These are phyloP conservation scores for Bradypodion ventrale DNA, from an alignment of 2,797 vertebrate species.

Conservation along the genomic window DNA sequence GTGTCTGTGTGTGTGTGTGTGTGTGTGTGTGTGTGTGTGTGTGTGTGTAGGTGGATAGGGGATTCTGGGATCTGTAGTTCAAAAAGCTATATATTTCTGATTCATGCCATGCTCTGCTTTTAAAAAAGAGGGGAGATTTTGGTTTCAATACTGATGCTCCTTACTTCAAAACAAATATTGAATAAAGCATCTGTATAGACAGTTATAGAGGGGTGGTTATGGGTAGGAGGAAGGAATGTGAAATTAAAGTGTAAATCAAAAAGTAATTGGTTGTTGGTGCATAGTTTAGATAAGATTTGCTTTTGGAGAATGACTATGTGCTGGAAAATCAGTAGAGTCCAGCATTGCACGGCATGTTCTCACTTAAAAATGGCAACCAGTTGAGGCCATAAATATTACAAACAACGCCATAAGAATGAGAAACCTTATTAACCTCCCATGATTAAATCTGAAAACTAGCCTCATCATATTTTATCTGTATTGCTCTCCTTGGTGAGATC, in stretches of 20 bases:
- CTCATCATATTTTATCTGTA: conserved; percentile 80
- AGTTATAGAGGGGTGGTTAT: neutral
- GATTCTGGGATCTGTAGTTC: too few species aligned
- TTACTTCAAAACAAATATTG: conserved; percentile 73
- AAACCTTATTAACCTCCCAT: conserved; percentile 78
- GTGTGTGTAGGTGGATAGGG: too few species aligned
- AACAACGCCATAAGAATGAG: conserved; percentile 78
- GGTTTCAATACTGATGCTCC: conserved; percentile 42
- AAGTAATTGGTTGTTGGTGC: conserved; percentile 81
- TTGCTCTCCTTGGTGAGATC: conserved; percentile 84
- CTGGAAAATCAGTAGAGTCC: conserved; percentile 76
- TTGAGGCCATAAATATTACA: conserved; percentile 80
- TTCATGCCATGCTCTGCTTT: conserved; percentile 56
- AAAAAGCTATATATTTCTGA: neutral
- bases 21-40: too few species aligned
- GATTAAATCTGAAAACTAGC: conserved; percentile 80
- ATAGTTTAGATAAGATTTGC: conserved; percentile 84
- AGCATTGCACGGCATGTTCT: conserved; percentile 71
- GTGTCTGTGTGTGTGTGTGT: too few species aligned
- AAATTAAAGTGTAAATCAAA: conserved; percentile 86
- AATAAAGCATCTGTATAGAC: conserved; percentile 62
- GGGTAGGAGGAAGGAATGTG: conserved; percentile 58
- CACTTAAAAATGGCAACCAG: conserved; percentile 79
- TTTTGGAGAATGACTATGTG: conserved; percentile 80
- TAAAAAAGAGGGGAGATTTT: conserved; percentile 41